Base-by-base conservation (phyloP, 2,888 invertebrate species). In the Chaetoderma sp. region DNA sequence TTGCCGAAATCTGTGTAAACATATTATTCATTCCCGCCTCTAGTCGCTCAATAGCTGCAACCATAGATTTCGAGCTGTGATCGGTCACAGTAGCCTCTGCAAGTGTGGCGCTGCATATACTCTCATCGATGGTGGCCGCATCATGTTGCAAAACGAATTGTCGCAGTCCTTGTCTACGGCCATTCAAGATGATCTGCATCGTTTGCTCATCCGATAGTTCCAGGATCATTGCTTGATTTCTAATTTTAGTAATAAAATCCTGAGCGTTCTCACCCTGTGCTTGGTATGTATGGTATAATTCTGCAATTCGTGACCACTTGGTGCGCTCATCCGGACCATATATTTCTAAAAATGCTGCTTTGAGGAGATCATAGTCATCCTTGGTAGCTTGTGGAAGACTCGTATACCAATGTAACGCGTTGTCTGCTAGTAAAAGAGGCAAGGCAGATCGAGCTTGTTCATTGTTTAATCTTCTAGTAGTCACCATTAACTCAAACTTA, bases 311-410 rank as follows among this genome's bases (percentile, higher is more conserved):
- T n/a, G n/a, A n/a, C n/a, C 47, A 47, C 47, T 47, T 47, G 8
- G 47, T 47, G 8, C 47, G 47, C 21, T 47, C 47, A 47, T 47
- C 47, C 23, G 21, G 47, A 10, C 47, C 47, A 47, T 47, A 47
- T 18, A n/a, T 47, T 47, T 8, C 21, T 8, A 47, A 23, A 18
- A 47, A 47, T 18, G 10, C 47, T 47, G 10, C 10, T 47, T 47
- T 47, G 10, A 47, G 47, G 8, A 8, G 8, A 47, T 8, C 21
- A 47, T 47, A 47, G 47, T 47, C 47, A 13, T 8, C 23, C 47
- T 18, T 47, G n/a, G n/a, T n/a, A n/a, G n/a, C n/a, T n/a, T n/a
- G n/a, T 8, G 16, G 21, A 8, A 8, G 23, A 47, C 47, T 8
- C 6, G 21, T 13, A 18, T 47, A 47, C 47, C 47, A 47, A 8